phyloP scores from a whole-genome alignment of 2,888 invertebrate genomes.

The Amblyjoppa fuscipennis region DNA sequence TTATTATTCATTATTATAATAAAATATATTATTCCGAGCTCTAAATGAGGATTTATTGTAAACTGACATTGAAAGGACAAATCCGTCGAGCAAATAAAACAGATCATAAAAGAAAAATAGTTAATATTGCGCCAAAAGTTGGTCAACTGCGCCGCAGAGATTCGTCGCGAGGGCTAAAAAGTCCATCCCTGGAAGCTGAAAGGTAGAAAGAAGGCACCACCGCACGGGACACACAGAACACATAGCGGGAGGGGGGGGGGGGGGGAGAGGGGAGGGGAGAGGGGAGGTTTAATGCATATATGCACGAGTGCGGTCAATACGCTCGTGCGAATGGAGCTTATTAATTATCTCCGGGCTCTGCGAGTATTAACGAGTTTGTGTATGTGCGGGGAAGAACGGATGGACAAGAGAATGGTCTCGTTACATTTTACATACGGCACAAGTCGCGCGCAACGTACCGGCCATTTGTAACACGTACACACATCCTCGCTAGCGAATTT shows the following conservation, averaged over 20 bases:
- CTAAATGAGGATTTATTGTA: too few species aligned
- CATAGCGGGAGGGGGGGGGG: neutral
- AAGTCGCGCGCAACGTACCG: neutral
- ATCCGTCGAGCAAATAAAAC: too few species aligned
- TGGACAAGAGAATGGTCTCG: constrained; percentile 12
- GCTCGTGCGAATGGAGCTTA: constrained; percentile 29
- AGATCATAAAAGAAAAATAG: too few species aligned
- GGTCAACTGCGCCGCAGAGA: too few species aligned
- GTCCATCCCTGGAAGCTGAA: too few species aligned
- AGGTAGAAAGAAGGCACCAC: neutral
- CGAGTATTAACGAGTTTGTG: constrained; percentile 19
- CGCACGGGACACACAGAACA: neutral
- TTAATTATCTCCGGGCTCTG: constrained; percentile 50
- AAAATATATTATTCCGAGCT: too few species aligned
- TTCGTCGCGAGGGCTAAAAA: too few species aligned
- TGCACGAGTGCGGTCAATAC: constrained; percentile 44
- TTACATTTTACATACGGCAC: neutral
- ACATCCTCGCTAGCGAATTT: neutral
- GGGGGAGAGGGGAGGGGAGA: too few species aligned
- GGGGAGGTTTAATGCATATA: neutral
- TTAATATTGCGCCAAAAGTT: too few species aligned
- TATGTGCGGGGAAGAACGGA: neutral
- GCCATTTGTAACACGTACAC: constrained; percentile 18
- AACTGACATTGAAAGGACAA: too few species aligned
- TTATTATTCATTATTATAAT: too few species aligned